Base-by-base conservation (phyloP, 2,888 invertebrate genomes). In the Polyommatus icarus region DNA sequence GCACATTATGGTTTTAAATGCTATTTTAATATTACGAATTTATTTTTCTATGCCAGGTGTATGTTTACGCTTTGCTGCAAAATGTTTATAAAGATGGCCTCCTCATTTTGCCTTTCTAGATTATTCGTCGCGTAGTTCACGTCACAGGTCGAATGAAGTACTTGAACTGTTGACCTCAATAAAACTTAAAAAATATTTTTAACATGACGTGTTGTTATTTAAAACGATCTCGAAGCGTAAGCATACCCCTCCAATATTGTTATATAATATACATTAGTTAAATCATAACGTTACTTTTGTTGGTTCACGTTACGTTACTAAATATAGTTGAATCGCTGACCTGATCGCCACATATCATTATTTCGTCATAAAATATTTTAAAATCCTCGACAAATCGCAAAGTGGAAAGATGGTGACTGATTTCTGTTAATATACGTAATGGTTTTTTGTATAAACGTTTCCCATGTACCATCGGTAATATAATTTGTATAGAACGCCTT, bases 281-380 rank as follows among this genome's bases (percentile, higher is more conserved):
- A 59, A 57, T 76, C 76, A 61, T 71, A 76, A 76, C 71, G 36
- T 71, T 76, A 76, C n/a, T 76, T 76, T 78, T 50, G 50, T 77
- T 71, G 50, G 61, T 71, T 71, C 32, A 54, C 76, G 76, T 73
- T 76, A 76, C 40, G 76, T 77, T 78, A 75, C 72, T 76, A 76
- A 72, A 77, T 79, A 76, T 82, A 82, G 81, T 75, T 75, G 18
- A 73, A 75, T 75, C 75, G 24, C 84, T 82, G 81, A 86, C 86
- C 86, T 86, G 86, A 86, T 83, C 84, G 81, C 82, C 79, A 86
- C 87, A 87, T 87, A 87, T 87, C 87, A 87, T 81, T 76, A 50
- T 78, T 76, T 75, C 59, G 59, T 76, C 57, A 71, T 57, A 78
- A 54, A 46, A 76, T 71, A 54, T 71, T 72, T 78, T 57, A 71